Percentiles rank a stretch among this genome's conserved stretches.
Evolutionary conservation across 1,140 invertebrate species (phyloP).

Genomic region (Chelonus insularis): DNA sequence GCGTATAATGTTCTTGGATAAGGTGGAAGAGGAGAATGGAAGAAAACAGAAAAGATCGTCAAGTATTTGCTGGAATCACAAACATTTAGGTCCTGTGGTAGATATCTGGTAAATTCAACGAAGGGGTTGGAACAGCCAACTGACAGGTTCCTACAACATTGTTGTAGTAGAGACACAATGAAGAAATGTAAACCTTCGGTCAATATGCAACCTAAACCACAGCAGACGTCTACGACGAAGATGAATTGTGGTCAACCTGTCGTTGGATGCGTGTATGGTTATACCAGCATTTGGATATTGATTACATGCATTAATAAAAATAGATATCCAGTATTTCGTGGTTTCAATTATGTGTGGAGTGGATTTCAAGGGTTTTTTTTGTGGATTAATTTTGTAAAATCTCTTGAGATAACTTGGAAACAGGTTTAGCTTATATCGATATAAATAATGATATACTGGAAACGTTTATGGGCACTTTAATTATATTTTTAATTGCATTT

Average conservation of each 20-base stretch:
- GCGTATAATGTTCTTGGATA: background rate
- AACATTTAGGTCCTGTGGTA: conserved; percentile 18
- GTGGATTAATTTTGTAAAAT: too few species aligned
- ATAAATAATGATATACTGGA: too few species aligned
- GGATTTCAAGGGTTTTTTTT: too few species aligned
- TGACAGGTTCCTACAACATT: background rate
- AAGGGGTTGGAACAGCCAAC: conserved; percentile 1
- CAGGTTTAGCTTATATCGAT: too few species aligned
- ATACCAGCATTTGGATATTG: background rate
- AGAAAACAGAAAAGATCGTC: background rate
- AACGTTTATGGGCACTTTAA: too few species aligned
- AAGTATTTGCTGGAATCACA: background rate
- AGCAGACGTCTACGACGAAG: background rate
- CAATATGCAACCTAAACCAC: conserved; percentile 13
- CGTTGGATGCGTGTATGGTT: background rate
- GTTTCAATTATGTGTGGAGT: too few species aligned
- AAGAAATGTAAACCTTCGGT: conserved; percentile 14
- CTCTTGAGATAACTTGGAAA: too few species aligned
- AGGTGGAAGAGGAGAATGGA: background rate
- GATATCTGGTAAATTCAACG: background rate
- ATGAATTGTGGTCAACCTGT: conserved; percentile 26
- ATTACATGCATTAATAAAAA: background rate
- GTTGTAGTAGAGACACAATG: background rate
- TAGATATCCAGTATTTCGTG: too few species aligned
- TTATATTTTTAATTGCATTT: too few species aligned